Conservation (phyloP, 1,140 invertebrate species). For the Paraescarpia echinospica region DNA sequence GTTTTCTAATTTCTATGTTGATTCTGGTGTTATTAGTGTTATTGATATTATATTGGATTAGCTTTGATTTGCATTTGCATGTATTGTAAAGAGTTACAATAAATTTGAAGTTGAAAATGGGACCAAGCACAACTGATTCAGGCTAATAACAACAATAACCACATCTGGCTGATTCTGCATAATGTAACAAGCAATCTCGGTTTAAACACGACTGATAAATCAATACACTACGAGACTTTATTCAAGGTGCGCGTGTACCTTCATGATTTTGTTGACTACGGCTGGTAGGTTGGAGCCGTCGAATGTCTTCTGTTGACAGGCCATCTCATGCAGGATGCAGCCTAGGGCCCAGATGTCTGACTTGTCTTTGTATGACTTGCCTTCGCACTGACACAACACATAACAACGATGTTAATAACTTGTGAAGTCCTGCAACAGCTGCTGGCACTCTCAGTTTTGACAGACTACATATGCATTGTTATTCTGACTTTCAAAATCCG, state of each 20-base stretch:
- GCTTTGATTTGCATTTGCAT: no score
- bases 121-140: no score
- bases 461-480: slow-evolving; percentile 32
- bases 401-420: slow-evolving; percentile 22
- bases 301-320: slow-evolving; percentile 77
- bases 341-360: slow-evolving; percentile 81
- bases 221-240: not conserved
- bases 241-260: slow-evolving; percentile 53
- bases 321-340: slow-evolving; percentile 80
- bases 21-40: no score
- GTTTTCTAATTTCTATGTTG: no score
- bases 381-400: slow-evolving; percentile 67
- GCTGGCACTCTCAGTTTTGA: not conserved
- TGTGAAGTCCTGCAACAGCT: not conserved
- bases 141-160: no score
- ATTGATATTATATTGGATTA: no score
- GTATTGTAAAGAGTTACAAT: no score
- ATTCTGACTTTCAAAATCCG: no score
- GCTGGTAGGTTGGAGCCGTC: slow-evolving; percentile 75
- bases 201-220: no score
- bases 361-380: slow-evolving; percentile 76
- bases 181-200: no score
- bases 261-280: slow-evolving; percentile 77
- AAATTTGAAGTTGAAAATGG: no score
- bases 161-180: no score